Evolutionary conservation across 2,888 invertebrate genomes (phyloP), one percentile per base, ranked within the genome.

Genomic region (Ennomos fuscantarius): DNA sequence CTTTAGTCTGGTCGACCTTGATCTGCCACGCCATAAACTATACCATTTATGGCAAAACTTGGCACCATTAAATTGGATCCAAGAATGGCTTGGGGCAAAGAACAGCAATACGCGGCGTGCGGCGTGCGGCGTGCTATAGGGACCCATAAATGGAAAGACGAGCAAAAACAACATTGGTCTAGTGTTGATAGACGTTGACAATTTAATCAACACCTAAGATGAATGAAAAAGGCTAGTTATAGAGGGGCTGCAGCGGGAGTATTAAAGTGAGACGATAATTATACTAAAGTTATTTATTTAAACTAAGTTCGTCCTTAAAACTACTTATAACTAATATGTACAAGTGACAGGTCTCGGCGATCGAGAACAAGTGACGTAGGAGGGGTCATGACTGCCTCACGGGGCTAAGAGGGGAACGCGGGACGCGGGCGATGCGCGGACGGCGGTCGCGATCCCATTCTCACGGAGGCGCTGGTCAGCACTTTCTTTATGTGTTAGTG

Each of bases 141-240:
- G 10, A 1, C 15, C 50, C 50, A 37, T 51, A 46, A 33, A 51
- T 3, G 50, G 54, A 8, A 12, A 15, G 40, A 45, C 35, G 40
- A 55, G 55, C 45, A 55, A 55, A 50, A 50, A 39, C 44, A 31
- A 44, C 9, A 11, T 24, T 24, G 24, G 6, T 24, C 50, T n/a
- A 51, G 36, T 36, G 47, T 55, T 34, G 44, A 46, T 41, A 11
- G 33, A 32, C 51, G 57, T 61, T 66, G 67, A 68, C 69, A 74
- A 71, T 66, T 67, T 65, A 51, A 53, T 42, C 42, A 62, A 70
- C 62, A 56, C 59, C 45, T 12, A 9, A 11, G 12, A 41, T 32
- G 41, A 35, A 15, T 12, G 41, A 24, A 31, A 9, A 41, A 24
- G 40, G 34, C 34, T n/a, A n/a, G n/a, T n/a, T 39, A 11, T 37